Percentiles rank a stretch among this genome's conserved stretches.
phyloP scores from a whole-genome alignment of 2,797 vertebrate genomes.

The Ibycter americanus region DNA sequence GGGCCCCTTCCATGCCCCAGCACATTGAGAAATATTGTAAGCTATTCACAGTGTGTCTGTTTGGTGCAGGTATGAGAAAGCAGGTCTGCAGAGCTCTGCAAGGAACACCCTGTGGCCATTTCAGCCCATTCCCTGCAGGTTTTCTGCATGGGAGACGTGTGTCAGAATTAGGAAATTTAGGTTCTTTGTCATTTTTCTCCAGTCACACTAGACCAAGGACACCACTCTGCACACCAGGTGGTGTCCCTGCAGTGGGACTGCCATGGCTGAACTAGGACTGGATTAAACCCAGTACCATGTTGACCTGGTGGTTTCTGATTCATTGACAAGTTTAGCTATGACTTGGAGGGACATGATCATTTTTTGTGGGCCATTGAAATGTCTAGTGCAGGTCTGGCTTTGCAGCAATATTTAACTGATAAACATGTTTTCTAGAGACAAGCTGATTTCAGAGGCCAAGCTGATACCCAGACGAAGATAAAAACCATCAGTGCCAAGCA shows the following conservation, averaged over 20 bases:
- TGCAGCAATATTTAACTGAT: background rate
- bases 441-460: background rate
- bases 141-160: background rate
- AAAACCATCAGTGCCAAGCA: background rate
- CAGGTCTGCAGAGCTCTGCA: background rate
- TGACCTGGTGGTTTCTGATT: background rate
- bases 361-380: background rate
- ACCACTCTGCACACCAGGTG: accelerated
- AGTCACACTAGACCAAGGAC: background rate
- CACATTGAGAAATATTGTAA: background rate
- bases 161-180: background rate
- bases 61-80: background rate
- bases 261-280: background rate
- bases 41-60: background rate
- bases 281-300: background rate
- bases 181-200: background rate
- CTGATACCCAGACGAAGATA: background rate
- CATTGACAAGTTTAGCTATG: background rate
- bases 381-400: background rate
- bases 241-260: background rate
- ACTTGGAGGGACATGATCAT: background rate
- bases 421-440: background rate
- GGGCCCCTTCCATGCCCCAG: accelerated
- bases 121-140: accelerated
- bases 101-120: background rate